Evolutionary conservation across 2,797 vertebrate genomes (phyloP), one percentile per base, ranked within the genome.

Genomic region (Schizopygopsis malacanthus): DNA sequence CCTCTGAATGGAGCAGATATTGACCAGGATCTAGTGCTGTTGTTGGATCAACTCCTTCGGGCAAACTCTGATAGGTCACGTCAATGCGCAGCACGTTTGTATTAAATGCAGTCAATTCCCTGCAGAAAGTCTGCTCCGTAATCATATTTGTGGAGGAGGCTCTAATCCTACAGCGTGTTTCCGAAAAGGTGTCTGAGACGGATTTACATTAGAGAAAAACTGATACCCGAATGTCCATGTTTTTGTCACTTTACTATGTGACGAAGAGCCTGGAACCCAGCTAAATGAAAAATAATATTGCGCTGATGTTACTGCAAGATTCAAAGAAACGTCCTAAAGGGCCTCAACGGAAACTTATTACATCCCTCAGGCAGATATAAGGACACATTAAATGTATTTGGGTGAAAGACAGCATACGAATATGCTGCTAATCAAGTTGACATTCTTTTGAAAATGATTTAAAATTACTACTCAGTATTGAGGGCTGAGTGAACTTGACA

Each of bases 11-110:
- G 72, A 76, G 67, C 82, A 45, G 52, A 82, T 54, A 82, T 59
- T 72, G 81, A 73, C 70, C 67, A 22, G 50, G 52, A 82, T 72
- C 81, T 71, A 65, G 71, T 16, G 45, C 56, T 65, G 71, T 39
- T 83, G 56, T 47, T 65, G 39, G 54, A 28, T 47, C 41, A 63
- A 63, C 71, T 73, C 70, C 54, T 75, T 45, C 70, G 45, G 72
- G 72, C 11, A 52, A 52, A 41, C 33, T 50, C 43, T 20, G 28
- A 39, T n/a, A 47, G 82, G 65, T 72, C 67, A 79, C 16, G 39
- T 79, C 77, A 61, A 45, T 79, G 56, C n/a, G 28, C 56, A 45
- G 37, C 50, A 72, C 70, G 16, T 65, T 83, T 15, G 56, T 33
- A 83, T 63, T 37, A 83, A 63, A 50, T 13, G 4, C 20, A n/a